Base-by-base conservation (phyloP, 2,113 vertebrate species). In the Ancistrus triradiatus region DNA sequence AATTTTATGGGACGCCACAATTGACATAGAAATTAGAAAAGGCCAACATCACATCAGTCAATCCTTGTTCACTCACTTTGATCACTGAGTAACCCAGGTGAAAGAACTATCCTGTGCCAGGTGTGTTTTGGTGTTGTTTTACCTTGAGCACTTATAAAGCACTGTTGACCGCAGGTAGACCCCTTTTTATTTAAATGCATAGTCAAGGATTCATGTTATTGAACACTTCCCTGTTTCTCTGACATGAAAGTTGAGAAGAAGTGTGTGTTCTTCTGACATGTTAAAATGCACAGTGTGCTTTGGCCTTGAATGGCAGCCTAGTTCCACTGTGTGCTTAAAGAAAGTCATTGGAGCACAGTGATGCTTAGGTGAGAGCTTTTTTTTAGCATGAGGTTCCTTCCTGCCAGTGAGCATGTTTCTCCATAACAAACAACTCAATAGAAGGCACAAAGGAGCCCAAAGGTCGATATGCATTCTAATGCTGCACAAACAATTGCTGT, bases 361-460 rank as follows among this genome's bases (percentile, higher is more conserved):
- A 2, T 18, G 66, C 61, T 52, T 73, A 72, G 52, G 68, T 60
- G 46, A 69, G 22, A 7, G 40, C 66, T 21, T 59, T 53, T 70
- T 78, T 79, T 82, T 63, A 79, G 77, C 72, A 11, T 21, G 40
- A 9, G 47, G 48, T n/a, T n/a, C n/a, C 48, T 78, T 80, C 75
- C 70, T 61, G 44, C 44, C 33, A 22, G 22, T 22, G n/a, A 43
- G 52, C 31, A n/a, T 24, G 37, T 24, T n/a, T 3, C 13, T 40
- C 24, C 42, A 70, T 22, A 50, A 51, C 28, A 50, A 70, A 62
- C 31, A 33, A 43, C 59, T 37, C 31, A 48, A 18, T 24, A 46
- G 60, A 63, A 56, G 44, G 25, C 19, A 48, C 42, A 33, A 11
- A 33, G 51, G 4, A 14, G 63, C 22, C 1, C 13, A 8, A 60